A percentile compares a stretch with the other conserved stretches of the same genome.
These are phyloP conservation scores for Drosophila punjabiensis DNA, from an alignment of 1,140 invertebrate genomes.

Conservation along the genomic window DNA sequence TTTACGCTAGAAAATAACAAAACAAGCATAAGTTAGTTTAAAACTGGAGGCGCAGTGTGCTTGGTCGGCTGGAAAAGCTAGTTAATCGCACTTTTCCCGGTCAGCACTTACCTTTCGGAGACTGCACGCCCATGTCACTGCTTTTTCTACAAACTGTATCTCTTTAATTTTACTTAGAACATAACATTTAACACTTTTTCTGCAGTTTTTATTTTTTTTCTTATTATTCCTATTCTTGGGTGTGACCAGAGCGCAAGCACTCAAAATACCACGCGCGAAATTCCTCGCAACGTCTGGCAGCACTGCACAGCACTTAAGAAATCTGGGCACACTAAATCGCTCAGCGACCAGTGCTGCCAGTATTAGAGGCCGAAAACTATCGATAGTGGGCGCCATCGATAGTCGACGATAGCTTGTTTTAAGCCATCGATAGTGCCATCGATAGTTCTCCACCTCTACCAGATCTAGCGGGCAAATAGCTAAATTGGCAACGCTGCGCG, in stretches of 20 bases:
- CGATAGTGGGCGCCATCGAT: no score
- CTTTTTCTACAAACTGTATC: conserved; percentile 38
- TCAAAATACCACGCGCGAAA: no score
- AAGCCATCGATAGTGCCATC: no score
- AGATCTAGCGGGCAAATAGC: no score
- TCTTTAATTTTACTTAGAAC: conserved; percentile 29
- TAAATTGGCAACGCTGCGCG: conserved; percentile 1
- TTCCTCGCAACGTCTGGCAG: neutral
- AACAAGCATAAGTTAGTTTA: conserved; percentile 1
- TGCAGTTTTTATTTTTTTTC: conserved; percentile 24
- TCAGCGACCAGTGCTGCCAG: no score
- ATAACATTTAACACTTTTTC: conserved; percentile 55
- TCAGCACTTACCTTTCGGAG: conserved; percentile 47
- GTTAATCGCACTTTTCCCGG: neutral
- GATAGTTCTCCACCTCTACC: no score
- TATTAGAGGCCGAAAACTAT: no score
- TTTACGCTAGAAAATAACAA: conserved; percentile 3
- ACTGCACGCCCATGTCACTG: conserved; percentile 59
- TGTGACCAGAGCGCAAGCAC: neutral
- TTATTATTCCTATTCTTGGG: neutral
- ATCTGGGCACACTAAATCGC: no score
- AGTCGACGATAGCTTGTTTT: no score
- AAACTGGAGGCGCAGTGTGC: conserved; percentile 4
- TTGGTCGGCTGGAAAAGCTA: neutral
- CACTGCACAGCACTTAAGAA: neutral